A percentile compares a stretch with the other conserved stretches of the same genome.
Conservation (phyloP, 2,888 invertebrate genomes). For the Mythimna loreyi region DNA sequence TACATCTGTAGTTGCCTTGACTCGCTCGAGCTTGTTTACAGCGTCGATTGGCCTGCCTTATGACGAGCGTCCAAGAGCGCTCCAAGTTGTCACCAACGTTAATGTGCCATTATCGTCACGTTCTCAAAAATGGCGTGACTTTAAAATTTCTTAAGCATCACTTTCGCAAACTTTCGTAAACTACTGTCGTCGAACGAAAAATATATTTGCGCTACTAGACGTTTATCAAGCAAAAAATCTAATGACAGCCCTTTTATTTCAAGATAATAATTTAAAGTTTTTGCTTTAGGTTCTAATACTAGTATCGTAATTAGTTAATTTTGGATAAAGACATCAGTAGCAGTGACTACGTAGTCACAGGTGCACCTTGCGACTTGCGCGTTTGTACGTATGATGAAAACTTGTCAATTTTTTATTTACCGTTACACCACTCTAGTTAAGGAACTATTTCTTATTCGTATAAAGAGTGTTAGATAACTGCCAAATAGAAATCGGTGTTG, state of each 20-base stretch:
- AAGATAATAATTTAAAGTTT: neutral
- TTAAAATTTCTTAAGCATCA: conserved; percentile 4
- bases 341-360: conserved; percentile 26
- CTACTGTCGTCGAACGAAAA: conserved; percentile 32
- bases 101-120: neutral
- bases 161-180: conserved; percentile 18
- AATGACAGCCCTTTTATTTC: conserved; percentile 10
- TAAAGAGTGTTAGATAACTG: conserved; percentile 87
- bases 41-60: conserved; percentile 42
- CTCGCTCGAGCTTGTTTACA: conserved; percentile 35
- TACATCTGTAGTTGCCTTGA: conserved; percentile 30
- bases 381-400: conserved; percentile 50
- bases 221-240: conserved; percentile 13
- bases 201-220: conserved; percentile 15
- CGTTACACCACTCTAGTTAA: conserved; percentile 70
- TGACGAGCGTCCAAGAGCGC: conserved; percentile 26
- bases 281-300: conserved; percentile 24
- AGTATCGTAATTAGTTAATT: conserved; percentile 24
- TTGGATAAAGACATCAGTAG: conserved; percentile 33
- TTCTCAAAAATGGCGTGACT: conserved; percentile 21
- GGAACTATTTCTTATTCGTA: conserved; percentile 72
- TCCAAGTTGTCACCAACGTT: conserved; percentile 9
- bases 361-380: conserved; percentile 44
- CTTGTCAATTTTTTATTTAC: conserved; percentile 83
- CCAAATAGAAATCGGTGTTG: conserved; percentile 89